These are phyloP conservation scores for Crotalus horridus DNA, from an alignment of 2,113 vertebrate species.

Conservation along the genomic window DNA sequence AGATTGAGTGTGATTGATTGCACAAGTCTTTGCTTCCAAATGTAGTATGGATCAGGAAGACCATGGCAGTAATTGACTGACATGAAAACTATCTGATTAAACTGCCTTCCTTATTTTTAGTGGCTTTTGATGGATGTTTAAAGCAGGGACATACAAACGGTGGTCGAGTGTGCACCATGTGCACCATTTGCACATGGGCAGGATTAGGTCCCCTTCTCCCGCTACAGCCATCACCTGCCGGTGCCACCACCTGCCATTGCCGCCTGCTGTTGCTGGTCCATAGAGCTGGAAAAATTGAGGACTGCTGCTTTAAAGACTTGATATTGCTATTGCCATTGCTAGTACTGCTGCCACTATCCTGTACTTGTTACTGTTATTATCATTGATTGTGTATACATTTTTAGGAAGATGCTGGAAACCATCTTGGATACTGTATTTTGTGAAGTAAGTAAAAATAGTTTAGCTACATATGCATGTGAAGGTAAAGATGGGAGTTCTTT, in stretches of 20 bases:
- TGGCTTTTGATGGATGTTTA: background rate
- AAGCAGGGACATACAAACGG: background rate
- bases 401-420: background rate
- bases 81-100: background rate
- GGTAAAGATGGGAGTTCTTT: background rate
- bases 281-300: background rate
- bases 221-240: no score
- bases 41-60: background rate
- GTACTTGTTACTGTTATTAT: background rate
- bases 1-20: background rate
- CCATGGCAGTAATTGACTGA: background rate
- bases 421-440: background rate
- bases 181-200: background rate
- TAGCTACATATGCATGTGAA: background rate
- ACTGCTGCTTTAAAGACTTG: no score
- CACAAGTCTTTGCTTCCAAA: background rate
- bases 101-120: background rate
- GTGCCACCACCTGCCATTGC: no score
- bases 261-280: background rate
- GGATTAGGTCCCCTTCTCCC: background rate
- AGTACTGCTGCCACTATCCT: background rate
- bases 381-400: background rate
- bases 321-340: background rate
- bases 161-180: no score
- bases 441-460: background rate